These are phyloP conservation scores for Thyatira batis DNA, from an alignment of 2,888 invertebrate species.

Conservation along the genomic window DNA sequence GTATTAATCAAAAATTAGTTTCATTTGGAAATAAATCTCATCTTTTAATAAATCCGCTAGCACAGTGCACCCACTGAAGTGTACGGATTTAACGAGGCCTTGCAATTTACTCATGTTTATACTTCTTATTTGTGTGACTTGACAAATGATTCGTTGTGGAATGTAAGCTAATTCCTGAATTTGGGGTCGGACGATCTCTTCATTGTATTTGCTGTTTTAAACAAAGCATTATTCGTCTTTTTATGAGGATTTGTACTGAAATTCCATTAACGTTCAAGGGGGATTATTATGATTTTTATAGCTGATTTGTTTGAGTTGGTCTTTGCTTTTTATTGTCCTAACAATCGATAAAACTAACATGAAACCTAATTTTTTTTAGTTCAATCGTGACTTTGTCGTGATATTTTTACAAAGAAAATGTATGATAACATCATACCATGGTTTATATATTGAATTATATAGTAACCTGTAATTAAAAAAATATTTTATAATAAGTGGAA, in stretches of 20 bases:
- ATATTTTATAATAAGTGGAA: constrained; percentile 18
- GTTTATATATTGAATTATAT: no score
- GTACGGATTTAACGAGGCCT: constrained; percentile 50
- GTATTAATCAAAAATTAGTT: background rate
- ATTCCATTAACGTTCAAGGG: no score
- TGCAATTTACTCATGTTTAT: constrained; percentile 58
- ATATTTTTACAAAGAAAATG: no score
- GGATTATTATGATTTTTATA: no score
- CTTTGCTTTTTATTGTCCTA: no score
- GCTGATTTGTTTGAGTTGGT: no score
- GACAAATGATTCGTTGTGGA: constrained; percentile 66
- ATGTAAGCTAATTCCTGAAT: constrained; percentile 59
- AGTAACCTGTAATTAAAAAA: constrained; percentile 11
- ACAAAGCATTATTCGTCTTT: background rate
- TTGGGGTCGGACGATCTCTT: constrained; percentile 31
- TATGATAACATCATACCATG: background rate
- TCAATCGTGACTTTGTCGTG: no score
- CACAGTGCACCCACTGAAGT: background rate
- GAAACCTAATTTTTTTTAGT: no score
- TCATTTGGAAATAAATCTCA: background rate
- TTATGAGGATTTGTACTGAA: background rate
- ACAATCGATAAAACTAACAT: no score
- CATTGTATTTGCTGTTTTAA: constrained; percentile 18
- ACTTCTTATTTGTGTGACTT: constrained; percentile 63
- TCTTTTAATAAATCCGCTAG: background rate